phyloP scores from a whole-genome alignment of 2,888 invertebrate species.

The Drosophila melanosoma region DNA sequence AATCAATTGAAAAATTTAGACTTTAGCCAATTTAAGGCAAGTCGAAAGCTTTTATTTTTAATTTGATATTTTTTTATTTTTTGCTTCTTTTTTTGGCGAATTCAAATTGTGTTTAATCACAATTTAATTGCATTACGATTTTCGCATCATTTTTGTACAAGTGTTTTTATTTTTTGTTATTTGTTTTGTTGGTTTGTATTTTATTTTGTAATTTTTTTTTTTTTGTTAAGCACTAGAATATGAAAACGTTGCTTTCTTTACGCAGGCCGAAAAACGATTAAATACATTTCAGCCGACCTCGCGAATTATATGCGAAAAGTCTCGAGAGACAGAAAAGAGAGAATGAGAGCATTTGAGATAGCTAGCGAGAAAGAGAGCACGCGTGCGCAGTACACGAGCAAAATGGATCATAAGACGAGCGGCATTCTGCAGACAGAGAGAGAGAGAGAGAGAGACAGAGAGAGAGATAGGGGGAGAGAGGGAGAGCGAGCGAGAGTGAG shows the following conservation, averaged over 20 bases:
- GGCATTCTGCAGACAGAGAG: slow-evolving; percentile 5
- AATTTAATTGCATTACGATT: slow-evolving; percentile 40
- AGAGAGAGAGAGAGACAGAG: slow-evolving; percentile 2
- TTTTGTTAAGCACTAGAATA: slow-evolving; percentile 33
- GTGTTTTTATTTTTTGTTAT: slow-evolving; percentile 13
- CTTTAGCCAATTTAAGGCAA: slow-evolving; percentile 32
- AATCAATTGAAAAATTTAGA: slow-evolving; percentile 54
- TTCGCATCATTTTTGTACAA: slow-evolving; percentile 39
- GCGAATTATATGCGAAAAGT: slow-evolving; percentile 83
- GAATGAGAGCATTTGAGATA: slow-evolving; percentile 6
- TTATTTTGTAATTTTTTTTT: not conserved
- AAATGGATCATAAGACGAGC: slow-evolving; percentile 53
- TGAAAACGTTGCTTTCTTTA: slow-evolving; percentile 73
- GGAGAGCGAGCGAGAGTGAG: slow-evolving; percentile 1
- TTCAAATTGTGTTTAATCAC: slow-evolving; percentile 49
- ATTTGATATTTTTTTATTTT: slow-evolving; percentile 5
- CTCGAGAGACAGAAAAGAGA: slow-evolving; percentile 18
- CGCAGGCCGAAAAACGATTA: slow-evolving; percentile 82
- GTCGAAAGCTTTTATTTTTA: slow-evolving; percentile 19
- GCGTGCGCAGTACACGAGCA: slow-evolving; percentile 42
- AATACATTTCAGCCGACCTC: slow-evolving; percentile 81
- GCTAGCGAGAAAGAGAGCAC: slow-evolving; percentile 26
- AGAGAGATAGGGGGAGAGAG: not conserved
- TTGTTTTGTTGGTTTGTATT: slow-evolving; percentile 9
- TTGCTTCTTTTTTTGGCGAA: not conserved